These are phyloP conservation scores for Orthonyx spaldingii DNA, from an alignment of 2,113 vertebrate species.

Conservation along the genomic window DNA sequence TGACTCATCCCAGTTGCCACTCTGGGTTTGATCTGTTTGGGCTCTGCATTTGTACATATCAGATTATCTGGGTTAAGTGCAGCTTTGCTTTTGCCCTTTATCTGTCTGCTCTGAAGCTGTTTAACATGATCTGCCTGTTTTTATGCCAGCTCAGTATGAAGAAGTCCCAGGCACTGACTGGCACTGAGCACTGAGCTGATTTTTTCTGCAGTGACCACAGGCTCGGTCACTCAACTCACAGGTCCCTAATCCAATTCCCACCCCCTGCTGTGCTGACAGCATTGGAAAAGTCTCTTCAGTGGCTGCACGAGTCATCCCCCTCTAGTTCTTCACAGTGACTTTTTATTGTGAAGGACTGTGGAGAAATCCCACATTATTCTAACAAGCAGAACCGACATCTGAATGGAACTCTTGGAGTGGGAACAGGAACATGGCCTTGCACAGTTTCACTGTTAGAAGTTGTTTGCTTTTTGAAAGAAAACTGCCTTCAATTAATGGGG, in stretches of 20 bases:
- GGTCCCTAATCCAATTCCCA: neutral
- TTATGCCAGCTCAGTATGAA: neutral
- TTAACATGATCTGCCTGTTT: constrained; percentile 4
- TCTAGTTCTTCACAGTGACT: neutral
- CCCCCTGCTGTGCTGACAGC: neutral
- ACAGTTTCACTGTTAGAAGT: neutral
- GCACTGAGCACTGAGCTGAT: neutral
- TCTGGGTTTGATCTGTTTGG: neutral
- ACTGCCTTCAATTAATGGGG: neutral
- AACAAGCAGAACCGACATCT: neutral
- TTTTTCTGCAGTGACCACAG: neutral
- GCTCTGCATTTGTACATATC: neutral
- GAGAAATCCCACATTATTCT: neutral
- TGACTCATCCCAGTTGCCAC: neutral
- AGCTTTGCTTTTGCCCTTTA: neutral
- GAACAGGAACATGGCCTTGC: neutral
- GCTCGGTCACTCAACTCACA: neutral
- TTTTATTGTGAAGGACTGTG: neutral
- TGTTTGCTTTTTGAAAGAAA: neutral
- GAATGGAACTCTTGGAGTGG: neutral
- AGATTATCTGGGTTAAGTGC: neutral
- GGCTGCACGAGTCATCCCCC: neutral
- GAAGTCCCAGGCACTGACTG: neutral
- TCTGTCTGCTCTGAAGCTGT: neutral
- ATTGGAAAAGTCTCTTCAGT: neutral